These are phyloP conservation scores for Synodontis membranacea DNA, from an alignment of 2,113 vertebrate species.

Conservation along the genomic window DNA sequence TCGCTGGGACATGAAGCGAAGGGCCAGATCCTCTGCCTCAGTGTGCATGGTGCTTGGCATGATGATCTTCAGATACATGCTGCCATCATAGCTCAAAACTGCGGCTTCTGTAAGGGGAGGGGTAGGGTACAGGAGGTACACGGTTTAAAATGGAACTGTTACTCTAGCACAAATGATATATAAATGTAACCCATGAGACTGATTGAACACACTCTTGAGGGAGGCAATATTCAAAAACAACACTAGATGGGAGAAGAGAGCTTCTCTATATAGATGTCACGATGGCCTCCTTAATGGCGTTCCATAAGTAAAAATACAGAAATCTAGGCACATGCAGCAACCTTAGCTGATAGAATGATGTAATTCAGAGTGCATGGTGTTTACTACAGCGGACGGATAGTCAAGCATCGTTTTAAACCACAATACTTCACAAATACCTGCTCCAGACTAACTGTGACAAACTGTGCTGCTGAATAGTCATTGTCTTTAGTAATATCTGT, in stretches of 20 bases:
- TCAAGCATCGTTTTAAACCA: too few species aligned
- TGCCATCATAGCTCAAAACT: conserved; percentile 92
- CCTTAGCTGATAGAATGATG: not conserved
- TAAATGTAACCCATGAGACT: not conserved
- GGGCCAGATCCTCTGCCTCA: conserved; percentile 87
- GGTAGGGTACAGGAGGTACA: not conserved
- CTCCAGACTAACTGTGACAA: too few species aligned
- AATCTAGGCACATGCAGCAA: not conserved
- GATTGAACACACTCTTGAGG: not conserved
- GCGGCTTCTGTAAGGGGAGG: conserved; percentile 80
- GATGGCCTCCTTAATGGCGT: not conserved
- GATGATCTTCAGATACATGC: conserved; percentile 95
- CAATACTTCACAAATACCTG: not conserved
- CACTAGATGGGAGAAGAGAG: conserved; percentile 66
- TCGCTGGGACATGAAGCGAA: conserved; percentile 93
- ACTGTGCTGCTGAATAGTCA: too few species aligned
- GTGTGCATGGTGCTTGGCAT: conserved; percentile 86
- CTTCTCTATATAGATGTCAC: not conserved
- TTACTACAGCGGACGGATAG: too few species aligned
- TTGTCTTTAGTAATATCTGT: too few species aligned
- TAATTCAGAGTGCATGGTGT: not conserved
- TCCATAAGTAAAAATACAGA: not conserved
- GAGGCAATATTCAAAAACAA: conserved; percentile 6
- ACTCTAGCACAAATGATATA: not conserved
- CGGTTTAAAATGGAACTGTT: not conserved